Conservation (phyloP, 2,113 vertebrate genomes). For the Myotis brandtii region DNA sequence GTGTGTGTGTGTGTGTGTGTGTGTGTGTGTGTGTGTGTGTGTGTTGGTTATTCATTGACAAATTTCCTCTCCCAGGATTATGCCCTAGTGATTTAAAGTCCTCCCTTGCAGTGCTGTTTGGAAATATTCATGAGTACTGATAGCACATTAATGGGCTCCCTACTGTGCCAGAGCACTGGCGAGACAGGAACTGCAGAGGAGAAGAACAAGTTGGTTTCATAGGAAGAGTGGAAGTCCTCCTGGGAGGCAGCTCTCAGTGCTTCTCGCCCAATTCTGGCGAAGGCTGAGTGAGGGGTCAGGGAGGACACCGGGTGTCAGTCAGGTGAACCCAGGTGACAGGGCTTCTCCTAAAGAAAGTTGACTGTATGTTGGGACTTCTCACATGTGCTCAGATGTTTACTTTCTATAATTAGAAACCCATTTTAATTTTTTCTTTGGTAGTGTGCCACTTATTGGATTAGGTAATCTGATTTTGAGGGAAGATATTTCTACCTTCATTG, state of each 20-base stretch:
- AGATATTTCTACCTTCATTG: not conserved
- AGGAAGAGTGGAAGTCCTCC: not conserved
- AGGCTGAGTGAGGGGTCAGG: rapidly evolving
- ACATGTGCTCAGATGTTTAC: not conserved
- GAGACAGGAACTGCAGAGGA: rapidly evolving
- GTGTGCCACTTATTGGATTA: not conserved
- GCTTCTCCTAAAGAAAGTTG: not conserved
- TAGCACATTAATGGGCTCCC: not conserved
- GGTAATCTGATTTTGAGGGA: not conserved
- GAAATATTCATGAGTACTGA: rapidly evolving
- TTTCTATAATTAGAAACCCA: not conserved
- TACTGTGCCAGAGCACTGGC: rapidly evolving
- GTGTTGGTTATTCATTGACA: not conserved
- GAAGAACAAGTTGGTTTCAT: rapidly evolving
- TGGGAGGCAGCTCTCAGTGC: rapidly evolving
- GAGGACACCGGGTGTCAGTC: rapidly evolving
- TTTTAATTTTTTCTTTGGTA: not conserved
- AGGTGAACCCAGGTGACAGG: not conserved
- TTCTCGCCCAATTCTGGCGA: not conserved
- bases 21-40: rapidly evolving
- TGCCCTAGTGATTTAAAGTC: rapidly evolving
- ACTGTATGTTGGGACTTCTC: not conserved
- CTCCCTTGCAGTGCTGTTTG: not conserved
- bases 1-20: rapidly evolving
- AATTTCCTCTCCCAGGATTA: not conserved